Conservation (phyloP, 2,888 invertebrate genomes). For the Amblyteles armatorius region DNA sequence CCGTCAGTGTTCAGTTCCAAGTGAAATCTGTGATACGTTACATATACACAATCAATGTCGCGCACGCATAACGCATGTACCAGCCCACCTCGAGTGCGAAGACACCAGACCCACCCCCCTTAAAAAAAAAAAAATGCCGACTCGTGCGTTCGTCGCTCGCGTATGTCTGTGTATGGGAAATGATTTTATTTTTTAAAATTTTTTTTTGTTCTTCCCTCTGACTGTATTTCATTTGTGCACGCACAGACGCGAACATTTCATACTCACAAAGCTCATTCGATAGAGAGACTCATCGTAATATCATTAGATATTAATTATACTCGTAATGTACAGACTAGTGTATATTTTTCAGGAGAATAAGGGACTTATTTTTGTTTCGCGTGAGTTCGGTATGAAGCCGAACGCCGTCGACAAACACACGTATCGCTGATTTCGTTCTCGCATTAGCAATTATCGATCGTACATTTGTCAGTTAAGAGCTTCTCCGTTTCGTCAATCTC, state of each 20-base stretch:
- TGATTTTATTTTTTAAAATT: not conserved
- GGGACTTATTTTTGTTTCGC: constrained; percentile 33
- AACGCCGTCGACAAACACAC: not conserved
- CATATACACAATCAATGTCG: constrained; percentile 65
- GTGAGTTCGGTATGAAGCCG: constrained; percentile 7
- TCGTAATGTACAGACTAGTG: constrained; percentile 15
- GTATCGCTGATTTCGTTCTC: constrained; percentile 6
- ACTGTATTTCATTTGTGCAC: constrained; percentile 13
- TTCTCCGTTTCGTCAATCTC: not conserved
- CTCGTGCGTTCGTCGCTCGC: not conserved
- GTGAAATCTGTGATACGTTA: constrained; percentile 80
- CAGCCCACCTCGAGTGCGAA: constrained; percentile 31
- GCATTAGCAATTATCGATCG: not conserved
- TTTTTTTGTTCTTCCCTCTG: not conserved
- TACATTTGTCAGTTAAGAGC: not conserved
- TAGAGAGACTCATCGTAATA: constrained; percentile 24
- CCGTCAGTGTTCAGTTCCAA: constrained; percentile 77
- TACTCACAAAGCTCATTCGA: constrained; percentile 26
- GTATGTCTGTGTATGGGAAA: not conserved
- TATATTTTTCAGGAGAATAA: constrained; percentile 44
- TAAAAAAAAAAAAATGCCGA: not conserved
- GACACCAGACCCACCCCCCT: not conserved
- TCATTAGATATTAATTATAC: constrained; percentile 27
- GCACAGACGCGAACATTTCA: constrained; percentile 2
- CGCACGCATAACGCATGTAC: constrained; percentile 15